These are phyloP conservation scores for Borostomias antarcticus DNA, from an alignment of 2,797 vertebrate species.

Conservation along the genomic window DNA sequence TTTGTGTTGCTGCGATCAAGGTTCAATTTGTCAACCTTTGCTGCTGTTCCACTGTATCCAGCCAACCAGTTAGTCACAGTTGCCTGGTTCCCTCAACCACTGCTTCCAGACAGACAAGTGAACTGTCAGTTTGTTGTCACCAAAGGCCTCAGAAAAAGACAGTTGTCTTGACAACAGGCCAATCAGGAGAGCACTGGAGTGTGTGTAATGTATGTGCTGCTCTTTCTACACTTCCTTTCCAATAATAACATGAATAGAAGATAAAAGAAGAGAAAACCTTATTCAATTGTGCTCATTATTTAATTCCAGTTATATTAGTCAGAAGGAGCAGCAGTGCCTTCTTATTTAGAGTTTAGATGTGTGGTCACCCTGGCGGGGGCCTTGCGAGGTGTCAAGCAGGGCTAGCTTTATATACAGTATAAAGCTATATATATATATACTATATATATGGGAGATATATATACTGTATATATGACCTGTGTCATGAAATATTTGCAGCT, in stretches of 20 bases:
- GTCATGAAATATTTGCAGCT: too few species aligned
- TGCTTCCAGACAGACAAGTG: conserved; percentile 37
- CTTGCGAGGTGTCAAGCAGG: too few species aligned
- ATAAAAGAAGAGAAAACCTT: not conserved
- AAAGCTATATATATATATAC: too few species aligned
- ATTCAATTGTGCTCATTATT: not conserved
- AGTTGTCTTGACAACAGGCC: conserved; percentile 52
- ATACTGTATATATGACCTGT: too few species aligned
- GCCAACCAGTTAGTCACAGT: conserved; percentile 43
- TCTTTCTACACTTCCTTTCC: conserved; percentile 2
- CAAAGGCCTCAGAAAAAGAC: conserved; percentile 34
- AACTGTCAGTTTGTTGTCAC: conserved; percentile 50
- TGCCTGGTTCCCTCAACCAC: conserved; percentile 48
- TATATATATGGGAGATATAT: too few species aligned
- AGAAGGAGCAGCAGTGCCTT: not conserved
- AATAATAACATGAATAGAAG: too few species aligned
- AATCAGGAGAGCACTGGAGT: conserved; percentile 64
- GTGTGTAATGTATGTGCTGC: conserved; percentile 65
- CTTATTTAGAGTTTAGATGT: not conserved
- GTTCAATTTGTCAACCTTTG: conserved; percentile 5
- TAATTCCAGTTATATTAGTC: not conserved
- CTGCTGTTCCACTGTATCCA: conserved; percentile 28
- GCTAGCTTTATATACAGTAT: too few species aligned
- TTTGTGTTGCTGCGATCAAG: not conserved
- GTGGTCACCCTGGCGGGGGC: not conserved